These are phyloP conservation scores for Diaphora mendica DNA, from an alignment of 2,888 invertebrate genomes.

Conservation along the genomic window DNA sequence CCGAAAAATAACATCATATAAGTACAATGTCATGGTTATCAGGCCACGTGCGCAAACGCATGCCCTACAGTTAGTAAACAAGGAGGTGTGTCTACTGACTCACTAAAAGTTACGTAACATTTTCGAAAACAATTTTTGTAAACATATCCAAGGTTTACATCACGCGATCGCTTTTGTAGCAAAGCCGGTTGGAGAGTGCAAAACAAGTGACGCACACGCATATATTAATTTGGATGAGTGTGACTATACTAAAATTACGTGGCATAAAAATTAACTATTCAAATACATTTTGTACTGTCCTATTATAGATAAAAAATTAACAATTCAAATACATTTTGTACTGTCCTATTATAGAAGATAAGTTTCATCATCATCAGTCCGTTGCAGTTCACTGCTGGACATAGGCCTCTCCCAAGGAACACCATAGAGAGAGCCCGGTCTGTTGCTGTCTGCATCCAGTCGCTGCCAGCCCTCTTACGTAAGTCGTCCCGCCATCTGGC, in stretches of 20 bases:
- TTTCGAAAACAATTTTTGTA: constrained; percentile 38
- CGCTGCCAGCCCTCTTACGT: too few relatives aligned
- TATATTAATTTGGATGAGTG: constrained; percentile 1
- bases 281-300: too few relatives aligned
- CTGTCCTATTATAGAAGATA: too few relatives aligned
- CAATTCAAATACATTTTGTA: too few relatives aligned
- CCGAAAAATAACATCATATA: constrained; percentile 19
- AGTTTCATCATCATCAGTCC: too few relatives aligned
- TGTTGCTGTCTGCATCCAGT: too few relatives aligned
- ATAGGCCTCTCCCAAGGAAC: too few relatives aligned
- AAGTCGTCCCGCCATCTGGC: too few relatives aligned
- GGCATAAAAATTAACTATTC: neutral
- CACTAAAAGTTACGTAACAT: constrained; percentile 39
- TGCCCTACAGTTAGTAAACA: constrained; percentile 19
- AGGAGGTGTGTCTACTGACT: constrained; percentile 44
- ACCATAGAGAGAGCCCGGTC: too few relatives aligned
- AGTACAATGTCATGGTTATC: constrained; percentile 32
- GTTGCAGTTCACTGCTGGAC: too few relatives aligned
- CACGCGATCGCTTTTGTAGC: constrained; percentile 34
- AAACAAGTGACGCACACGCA: constrained; percentile 40
- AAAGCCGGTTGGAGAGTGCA: constrained; percentile 16
- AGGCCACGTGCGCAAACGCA: constrained; percentile 23
- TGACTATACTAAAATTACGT: constrained; percentile 3
- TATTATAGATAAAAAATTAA: too few relatives aligned
- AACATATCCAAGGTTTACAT: constrained; percentile 49